Evolutionary conservation across 2,113 vertebrate genomes (phyloP), one percentile per base, ranked within the genome.

Genomic region (Atractosteus spatula): DNA sequence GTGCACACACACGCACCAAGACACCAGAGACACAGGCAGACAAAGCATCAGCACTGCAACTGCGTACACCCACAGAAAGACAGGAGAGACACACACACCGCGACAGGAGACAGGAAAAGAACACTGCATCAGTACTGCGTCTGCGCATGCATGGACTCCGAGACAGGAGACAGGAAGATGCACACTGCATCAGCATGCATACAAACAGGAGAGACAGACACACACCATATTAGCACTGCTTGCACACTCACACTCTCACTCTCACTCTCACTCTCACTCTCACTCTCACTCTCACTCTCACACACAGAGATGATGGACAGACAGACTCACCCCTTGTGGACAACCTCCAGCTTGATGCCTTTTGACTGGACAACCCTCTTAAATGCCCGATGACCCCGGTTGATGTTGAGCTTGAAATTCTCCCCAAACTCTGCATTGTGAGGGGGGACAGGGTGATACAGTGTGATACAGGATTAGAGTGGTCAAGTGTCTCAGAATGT

Each of bases 311-410:
- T 12, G 17, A 12, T n/a, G 4, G 11, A 41, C 17, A 16, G 13
- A 14, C 29, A 57, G 4, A 13, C 88, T 85, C 80, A 97, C 96
- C 96, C 96, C 74, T 95, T 97, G 80, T 96, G 95, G 51, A 94
- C 56, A 72, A 97, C 82, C 80, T 97, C 96, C n/a, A 98, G 94
- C 85, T 96, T 97, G 84, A 98, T 89, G 77, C 95, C 94, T 68
- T 96, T 96, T 73, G 91, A 89, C 73, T 95, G 95, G 4, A 96
- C 77, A 13, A 94, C 89, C 44, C 96, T 86, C 69, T 93, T 93
- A 69, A 97, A 94, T 56, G 89, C 93, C 1, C 96, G 81, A 78
- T 96, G 93, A 5, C 80, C 47, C 0, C 96, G 92, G 84, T 89
- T 95, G 63, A 97, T 93, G 77, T 82, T 88, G 12, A 97, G 89